Conservation (phyloP, 2,888 invertebrate species). For the Microchrysa polita region DNA sequence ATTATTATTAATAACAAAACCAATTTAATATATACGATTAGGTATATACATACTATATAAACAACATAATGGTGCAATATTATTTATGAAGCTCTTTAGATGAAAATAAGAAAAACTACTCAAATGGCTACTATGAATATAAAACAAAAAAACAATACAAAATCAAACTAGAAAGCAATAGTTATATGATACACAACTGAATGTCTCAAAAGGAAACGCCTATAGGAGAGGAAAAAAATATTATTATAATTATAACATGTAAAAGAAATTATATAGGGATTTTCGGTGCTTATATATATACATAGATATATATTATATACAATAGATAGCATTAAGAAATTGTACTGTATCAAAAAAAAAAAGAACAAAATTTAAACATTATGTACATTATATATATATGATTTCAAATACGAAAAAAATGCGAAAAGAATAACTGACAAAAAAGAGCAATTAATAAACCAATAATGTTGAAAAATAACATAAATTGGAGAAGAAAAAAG, state of each 20-base stretch:
- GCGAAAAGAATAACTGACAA: conserved; percentile 6
- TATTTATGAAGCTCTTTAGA: no score
- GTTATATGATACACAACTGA: no score
- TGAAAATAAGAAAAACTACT: no score
- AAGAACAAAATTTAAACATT: no score
- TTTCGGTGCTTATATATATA: conserved; percentile 41
- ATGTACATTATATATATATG: conserved; percentile 9
- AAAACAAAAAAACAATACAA: no score
- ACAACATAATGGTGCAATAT: no score
- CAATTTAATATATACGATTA: no score
- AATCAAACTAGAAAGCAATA: no score
- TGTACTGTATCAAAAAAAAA: conserved; percentile 27
- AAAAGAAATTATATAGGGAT: conserved; percentile 36
- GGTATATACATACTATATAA: no score
- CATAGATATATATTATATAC: background rate
- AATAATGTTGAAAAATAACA: background rate
- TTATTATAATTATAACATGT: conserved; percentile 17
- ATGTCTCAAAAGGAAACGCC: background rate
- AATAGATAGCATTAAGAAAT: conserved; percentile 31
- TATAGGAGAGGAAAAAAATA: background rate
- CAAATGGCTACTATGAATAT: no score
- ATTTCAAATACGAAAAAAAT: background rate
- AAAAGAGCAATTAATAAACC: background rate
- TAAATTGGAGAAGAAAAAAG: background rate
- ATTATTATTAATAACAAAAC: no score